These are phyloP conservation scores for Myotis davidii DNA, from an alignment of 2,113 vertebrate genomes.

Conservation along the genomic window DNA sequence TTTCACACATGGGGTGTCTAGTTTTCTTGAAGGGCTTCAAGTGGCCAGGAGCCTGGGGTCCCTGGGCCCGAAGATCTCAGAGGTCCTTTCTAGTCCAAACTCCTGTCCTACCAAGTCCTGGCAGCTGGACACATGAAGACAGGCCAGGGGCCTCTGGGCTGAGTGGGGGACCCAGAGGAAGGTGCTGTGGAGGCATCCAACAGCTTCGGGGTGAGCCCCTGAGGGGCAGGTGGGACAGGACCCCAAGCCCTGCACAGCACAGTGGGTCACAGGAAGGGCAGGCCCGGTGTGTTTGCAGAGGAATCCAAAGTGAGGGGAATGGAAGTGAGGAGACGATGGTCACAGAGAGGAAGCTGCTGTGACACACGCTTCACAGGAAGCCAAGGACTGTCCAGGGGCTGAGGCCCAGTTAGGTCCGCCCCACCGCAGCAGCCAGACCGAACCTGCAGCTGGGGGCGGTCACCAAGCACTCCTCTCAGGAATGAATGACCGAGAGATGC, in stretches of 20 bases:
- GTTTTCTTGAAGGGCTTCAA: neutral
- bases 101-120: neutral
- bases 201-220: neutral
- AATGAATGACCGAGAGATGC: neutral
- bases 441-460: accelerated
- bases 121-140: neutral
- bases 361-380: neutral
- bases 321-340: neutral
- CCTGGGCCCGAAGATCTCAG: neutral
- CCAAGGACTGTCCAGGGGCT: neutral
- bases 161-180: neutral
- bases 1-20: accelerated
- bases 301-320: neutral
- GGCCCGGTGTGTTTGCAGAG: neutral
- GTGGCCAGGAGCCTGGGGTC: neutral
- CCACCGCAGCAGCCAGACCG: neutral
- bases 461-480: neutral
- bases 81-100: neutral
- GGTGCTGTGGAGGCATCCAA: neutral
- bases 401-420: neutral
- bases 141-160: neutral
- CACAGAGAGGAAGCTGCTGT: neutral
- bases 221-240: neutral
- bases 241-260: neutral
- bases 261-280: neutral